Evolutionary conservation across 2,113 vertebrate species (phyloP).

Genomic region (Alligator sinensis): DNA sequence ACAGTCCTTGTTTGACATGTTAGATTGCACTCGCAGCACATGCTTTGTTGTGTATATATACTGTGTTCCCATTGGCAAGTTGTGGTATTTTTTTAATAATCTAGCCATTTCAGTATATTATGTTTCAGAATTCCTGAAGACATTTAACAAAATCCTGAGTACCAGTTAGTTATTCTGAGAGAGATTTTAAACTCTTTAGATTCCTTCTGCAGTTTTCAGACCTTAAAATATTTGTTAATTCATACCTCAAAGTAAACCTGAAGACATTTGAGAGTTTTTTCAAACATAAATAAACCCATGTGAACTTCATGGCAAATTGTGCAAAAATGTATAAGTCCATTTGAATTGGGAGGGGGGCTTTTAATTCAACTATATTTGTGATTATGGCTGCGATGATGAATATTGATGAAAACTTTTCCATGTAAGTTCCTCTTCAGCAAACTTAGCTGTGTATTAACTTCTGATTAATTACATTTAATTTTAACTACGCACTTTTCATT

Average conservation of each 20-base stretch:
- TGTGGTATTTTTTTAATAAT: background rate
- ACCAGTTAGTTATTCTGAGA: background rate
- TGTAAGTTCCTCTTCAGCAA: background rate
- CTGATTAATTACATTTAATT: background rate
- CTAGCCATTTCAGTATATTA: background rate
- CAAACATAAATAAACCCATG: background rate
- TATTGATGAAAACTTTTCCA: background rate
- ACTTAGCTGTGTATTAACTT: background rate
- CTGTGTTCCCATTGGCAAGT: too few species aligned
- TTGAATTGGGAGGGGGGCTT: background rate
- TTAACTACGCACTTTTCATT: background rate
- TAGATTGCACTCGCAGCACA: too few species aligned
- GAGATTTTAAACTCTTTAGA: too few species aligned
- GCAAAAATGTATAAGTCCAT: background rate
- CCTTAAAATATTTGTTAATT: background rate
- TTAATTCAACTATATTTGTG: background rate
- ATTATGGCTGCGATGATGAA: background rate
- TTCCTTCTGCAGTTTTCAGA: background rate
- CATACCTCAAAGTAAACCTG: background rate
- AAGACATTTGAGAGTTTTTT: background rate
- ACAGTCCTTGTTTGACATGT: too few species aligned
- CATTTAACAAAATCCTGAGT: background rate
- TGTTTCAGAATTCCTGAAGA: background rate
- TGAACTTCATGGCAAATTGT: background rate
- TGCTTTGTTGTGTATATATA: too few species aligned